Percentiles rank a stretch among this genome's conserved stretches.
Evolutionary conservation across 1,140 invertebrate genomes (phyloP).

Genomic region (Hermatobates lingyangjiaoensis): DNA sequence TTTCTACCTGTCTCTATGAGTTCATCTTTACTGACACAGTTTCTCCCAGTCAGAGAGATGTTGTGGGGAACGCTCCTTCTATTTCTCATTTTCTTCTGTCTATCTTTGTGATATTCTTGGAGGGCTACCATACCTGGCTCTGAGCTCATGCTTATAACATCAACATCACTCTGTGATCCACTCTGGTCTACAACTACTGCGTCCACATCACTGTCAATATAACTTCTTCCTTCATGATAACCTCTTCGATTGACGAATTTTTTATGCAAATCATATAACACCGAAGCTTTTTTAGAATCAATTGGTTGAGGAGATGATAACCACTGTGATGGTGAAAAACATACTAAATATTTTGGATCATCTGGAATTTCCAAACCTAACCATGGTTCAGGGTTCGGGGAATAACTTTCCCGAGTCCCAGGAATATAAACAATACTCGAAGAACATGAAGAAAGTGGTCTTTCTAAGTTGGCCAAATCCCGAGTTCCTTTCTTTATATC

Average conservation of each 20-base stretch:
- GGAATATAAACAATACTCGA: conserved; percentile 7
- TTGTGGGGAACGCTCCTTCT: background rate
- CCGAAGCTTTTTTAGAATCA: conserved; percentile 30
- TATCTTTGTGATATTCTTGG: conserved; percentile 20
- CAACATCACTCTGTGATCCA: too few species aligned
- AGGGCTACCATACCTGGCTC: conserved; percentile 15
- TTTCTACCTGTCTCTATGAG: conserved; percentile 19
- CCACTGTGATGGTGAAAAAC: conserved; percentile 49
- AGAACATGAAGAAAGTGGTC: background rate
- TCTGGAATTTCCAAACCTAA: conserved; percentile 14
- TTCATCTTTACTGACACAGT: too few species aligned
- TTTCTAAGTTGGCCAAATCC: conserved; percentile 5
- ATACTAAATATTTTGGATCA: conserved; percentile 38
- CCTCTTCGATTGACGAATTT: conserved; percentile 42
- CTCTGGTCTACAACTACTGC: too few species aligned
- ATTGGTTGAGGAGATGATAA: conserved; percentile 24
- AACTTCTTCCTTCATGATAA: conserved; percentile 32
- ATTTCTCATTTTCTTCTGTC: conserved; percentile 11
- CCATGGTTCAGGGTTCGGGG: conserved; percentile 9
- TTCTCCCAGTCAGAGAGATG: too few species aligned
- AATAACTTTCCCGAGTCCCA: background rate
- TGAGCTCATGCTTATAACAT: conserved; percentile 8
- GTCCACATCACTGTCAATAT: too few species aligned
- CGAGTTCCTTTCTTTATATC: background rate
- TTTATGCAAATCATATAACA: conserved; percentile 41